Evolutionary conservation across 2,888 invertebrate genomes (phyloP), one percentile per base, ranked within the genome.

Genomic region (Coleophora flavipennella): DNA sequence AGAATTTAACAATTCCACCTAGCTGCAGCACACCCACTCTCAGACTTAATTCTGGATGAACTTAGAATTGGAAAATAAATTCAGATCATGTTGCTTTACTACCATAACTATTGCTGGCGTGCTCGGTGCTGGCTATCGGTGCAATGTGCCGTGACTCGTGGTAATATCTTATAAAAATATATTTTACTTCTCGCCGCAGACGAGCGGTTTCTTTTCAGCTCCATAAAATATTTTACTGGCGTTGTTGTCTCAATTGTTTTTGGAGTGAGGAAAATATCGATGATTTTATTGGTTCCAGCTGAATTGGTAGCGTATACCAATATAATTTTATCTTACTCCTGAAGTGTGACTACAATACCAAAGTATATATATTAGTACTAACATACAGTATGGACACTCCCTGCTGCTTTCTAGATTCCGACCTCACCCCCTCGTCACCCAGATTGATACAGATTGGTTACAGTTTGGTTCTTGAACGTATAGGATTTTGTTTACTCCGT

Each of bases 51-150:
- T 67, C 64, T 59, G 66, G 69, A 67, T 65, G 67, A 69, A 72
- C 67, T 72, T 71, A 61, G 67, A 68, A 75, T 72, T 68, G 62
- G 61, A 67, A 67, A 72, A 67, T 73, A 68, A 72, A 70, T 71
- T 67, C 61, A 57, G 55, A 53, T 55, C 60, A 60, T 59, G 58
- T 61, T 61, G 59, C 57, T 62, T 64, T 60, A 54, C 55, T 67
- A 67, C 61, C 55, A 62, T 65, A 66, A 64, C 57, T 63, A 63
- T 67, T 64, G 57, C 57, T 62, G 44, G 40, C 35, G 27, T 44
- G 38, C 40, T 44, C 41, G 43, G 40, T 39, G 44, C 29, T 4
- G 7, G 10, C 8, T 53, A 54, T 58, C 51, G 39, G 20, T 34
- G 29, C 39, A 32, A 38, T 39, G 39, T 33, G 13, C 33, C 34